Evolutionary conservation across 1,140 invertebrate genomes (phyloP).

Genomic region (Caerostris darwini): DNA sequence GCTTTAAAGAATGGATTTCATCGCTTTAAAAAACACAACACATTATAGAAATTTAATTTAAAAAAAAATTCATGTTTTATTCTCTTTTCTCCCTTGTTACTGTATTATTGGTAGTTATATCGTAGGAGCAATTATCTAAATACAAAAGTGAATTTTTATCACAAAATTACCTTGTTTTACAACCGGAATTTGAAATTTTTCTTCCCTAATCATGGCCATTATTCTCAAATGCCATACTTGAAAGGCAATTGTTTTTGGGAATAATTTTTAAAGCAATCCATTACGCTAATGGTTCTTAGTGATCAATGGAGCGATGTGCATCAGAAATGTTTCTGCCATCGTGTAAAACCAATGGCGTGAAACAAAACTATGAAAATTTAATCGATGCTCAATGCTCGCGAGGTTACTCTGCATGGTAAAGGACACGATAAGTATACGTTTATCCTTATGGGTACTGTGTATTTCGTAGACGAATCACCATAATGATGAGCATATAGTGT

Average conservation of each 20-base stretch:
- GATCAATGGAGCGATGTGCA: neutral
- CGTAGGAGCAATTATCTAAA: no score
- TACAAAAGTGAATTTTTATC: neutral
- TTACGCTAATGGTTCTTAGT: neutral
- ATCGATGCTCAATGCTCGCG: constrained; percentile 50
- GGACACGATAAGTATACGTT: constrained; percentile 1
- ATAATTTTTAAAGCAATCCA: neutral
- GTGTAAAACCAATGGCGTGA: constrained; percentile 57
- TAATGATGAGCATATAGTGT: neutral
- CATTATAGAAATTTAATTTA: no score
- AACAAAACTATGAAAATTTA: constrained; percentile 59
- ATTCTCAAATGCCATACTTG: neutral
- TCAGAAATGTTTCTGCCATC: neutral
- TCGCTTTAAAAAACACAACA: no score
- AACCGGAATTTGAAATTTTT: neutral
- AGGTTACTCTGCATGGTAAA: neutral
- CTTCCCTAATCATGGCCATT: neutral
- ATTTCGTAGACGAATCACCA: neutral
- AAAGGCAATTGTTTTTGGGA: neutral
- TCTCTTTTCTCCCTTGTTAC: no score
- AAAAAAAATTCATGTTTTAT: no score
- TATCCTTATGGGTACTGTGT: neutral
- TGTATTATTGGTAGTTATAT: no score
- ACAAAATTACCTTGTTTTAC: neutral
- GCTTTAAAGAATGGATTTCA: no score